Evolutionary conservation across 2,888 invertebrate species (phyloP).

Genomic region (Exocentrus adspersus): DNA sequence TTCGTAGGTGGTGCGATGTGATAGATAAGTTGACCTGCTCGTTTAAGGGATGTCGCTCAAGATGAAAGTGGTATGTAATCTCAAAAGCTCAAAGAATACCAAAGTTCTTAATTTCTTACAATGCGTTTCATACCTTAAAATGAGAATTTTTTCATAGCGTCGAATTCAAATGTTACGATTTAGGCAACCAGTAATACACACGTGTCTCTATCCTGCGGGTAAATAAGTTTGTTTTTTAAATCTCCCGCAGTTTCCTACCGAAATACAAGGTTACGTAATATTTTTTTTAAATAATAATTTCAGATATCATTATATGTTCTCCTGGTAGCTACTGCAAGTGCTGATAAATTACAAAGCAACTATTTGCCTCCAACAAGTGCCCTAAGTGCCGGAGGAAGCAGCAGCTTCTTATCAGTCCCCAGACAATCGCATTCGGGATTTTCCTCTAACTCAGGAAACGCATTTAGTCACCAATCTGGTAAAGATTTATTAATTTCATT

Average conservation of each 20-base stretch:
- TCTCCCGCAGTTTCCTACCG: no score
- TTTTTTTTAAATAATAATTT: neutral
- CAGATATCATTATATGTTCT: constrained; percentile 28
- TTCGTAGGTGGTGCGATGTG: neutral
- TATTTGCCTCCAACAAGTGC: constrained; percentile 67
- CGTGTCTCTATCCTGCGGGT: no score
- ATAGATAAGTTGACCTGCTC: neutral
- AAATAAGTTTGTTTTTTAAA: no score
- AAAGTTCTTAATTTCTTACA: no score
- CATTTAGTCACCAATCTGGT: constrained; percentile 24
- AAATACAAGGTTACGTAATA: neutral
- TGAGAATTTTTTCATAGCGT: no score
- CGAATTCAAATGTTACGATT: no score
- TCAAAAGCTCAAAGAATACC: no score
- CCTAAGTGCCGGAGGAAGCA: constrained; percentile 62
- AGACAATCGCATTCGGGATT: constrained; percentile 6
- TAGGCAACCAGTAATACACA: no score
- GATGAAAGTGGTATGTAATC: constrained; percentile 19
- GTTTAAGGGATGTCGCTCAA: neutral
- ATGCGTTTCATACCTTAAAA: no score
- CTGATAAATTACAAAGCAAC: constrained; percentile 66
- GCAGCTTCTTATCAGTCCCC: constrained; percentile 18
- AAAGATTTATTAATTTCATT: neutral
- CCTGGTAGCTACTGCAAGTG: constrained; percentile 54
- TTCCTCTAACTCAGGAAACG: neutral